Evolutionary conservation across 1,140 invertebrate species (phyloP), one percentile per base, ranked within the genome.

Genomic region (Halictus rubicundus): DNA sequence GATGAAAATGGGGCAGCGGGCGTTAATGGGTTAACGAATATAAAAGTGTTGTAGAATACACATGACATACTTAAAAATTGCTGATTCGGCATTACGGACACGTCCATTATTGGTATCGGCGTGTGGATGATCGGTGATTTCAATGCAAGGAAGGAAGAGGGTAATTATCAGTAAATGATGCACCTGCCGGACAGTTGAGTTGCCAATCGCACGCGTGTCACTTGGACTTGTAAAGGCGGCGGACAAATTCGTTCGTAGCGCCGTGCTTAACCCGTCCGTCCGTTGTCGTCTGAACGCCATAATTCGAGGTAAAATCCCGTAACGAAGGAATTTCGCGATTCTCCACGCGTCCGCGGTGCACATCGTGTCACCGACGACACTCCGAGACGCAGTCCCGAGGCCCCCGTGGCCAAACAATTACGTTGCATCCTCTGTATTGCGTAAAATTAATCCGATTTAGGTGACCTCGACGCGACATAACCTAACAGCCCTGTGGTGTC

Each of bases 401-500:
- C 64, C 57, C 72, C 52, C 52, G 78, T 86, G 77, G 57, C 66
- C 77, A 69, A 82, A 81, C 84, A 86, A 88, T 90, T 88, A 87
- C 88, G 84, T 89, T 87, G 88, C 82, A 78, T 88, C 81, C 82
- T 81, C 85, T 80, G 73, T 88, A 89, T 92, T 92, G 91, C 91
- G 90, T 92, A 92, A 92, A 92, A 92, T 91, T 91, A 91, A 92
- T 92, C 90, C 89, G 87, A 92, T 92, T 92, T 92, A 91, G 85
- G 87, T 91, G 91, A 92, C 91, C 91, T 92, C 91, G 90, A 87
- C 80, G 72, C 84, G 82, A 86, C 87, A 89, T 89, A 89, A 88
- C 78, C 78, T 79, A 66, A 73, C 61, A 60, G 66, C 19, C 42
- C 71, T 49, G 78, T 12, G 46, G 78, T 12, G 46, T 59, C 25